Conservation (phyloP, 2,113 vertebrate species). For the Centropus unirufus region DNA sequence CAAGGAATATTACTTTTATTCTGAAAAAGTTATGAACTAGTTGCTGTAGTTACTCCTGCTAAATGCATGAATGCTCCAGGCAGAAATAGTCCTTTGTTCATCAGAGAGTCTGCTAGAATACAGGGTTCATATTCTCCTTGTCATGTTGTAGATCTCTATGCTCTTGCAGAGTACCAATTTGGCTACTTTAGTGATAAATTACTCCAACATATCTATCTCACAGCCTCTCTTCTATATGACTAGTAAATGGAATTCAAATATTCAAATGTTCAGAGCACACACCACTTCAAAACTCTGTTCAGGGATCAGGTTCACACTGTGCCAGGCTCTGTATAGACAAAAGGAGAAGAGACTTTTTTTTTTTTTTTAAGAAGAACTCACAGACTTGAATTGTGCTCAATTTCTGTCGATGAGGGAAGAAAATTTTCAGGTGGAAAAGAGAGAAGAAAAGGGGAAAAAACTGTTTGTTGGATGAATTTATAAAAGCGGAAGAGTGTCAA, state of each 20-base stretch:
- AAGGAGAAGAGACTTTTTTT: background rate
- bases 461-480: background rate
- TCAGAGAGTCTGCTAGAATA: background rate
- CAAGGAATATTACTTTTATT: background rate
- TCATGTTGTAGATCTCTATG: background rate
- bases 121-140: background rate
- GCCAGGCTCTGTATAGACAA: background rate
- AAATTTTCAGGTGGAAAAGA: background rate
- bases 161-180: background rate
- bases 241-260: background rate
- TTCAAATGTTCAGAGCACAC: background rate
- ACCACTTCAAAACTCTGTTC: background rate
- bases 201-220: background rate
- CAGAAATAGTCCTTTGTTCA: background rate
- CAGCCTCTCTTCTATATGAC: background rate
- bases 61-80: background rate
- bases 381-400: background rate
- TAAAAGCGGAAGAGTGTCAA: background rate
- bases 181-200: background rate
- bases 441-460: background rate
- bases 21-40: background rate
- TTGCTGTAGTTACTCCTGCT: background rate
- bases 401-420: background rate
- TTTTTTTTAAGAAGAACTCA: background rate
- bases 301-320: background rate